These are phyloP conservation scores for Galemys pyrenaicus DNA, from an alignment of 2,113 vertebrate genomes.

Conservation along the genomic window DNA sequence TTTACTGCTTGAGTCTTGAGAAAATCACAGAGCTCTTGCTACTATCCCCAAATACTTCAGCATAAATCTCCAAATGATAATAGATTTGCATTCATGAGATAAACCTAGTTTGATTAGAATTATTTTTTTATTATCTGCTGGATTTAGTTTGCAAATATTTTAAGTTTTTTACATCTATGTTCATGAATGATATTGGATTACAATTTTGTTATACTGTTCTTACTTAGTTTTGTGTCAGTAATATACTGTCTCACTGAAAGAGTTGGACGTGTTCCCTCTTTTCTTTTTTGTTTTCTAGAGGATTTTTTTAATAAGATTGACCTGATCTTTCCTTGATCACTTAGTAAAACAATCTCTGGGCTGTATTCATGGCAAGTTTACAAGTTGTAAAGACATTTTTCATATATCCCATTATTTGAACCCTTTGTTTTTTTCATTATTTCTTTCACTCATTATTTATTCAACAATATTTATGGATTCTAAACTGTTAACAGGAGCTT, in stretches of 20 bases:
- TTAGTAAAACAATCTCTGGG: neutral
- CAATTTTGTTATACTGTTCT: neutral
- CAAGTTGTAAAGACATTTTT: neutral
- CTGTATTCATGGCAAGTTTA: neutral
- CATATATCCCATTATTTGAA: neutral
- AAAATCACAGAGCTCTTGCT: neutral
- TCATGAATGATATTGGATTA: neutral
- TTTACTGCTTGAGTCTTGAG: neutral
- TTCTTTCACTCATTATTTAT: neutral
- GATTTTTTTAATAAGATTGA: neutral
- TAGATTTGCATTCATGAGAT: neutral
- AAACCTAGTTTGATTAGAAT: neutral
- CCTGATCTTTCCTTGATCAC: neutral
- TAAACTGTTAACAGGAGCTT: too few relatives aligned
- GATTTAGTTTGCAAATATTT: neutral
- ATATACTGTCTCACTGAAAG: neutral
- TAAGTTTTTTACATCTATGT: neutral
- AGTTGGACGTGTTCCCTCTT: neutral
- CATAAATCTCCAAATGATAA: neutral
- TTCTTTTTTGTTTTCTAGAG: neutral
- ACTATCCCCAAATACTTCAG: neutral
- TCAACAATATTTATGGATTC: neutral
- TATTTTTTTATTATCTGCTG: neutral
- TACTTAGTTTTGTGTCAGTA: neutral
- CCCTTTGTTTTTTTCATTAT: neutral